Conservation (phyloP, 2,113 vertebrate genomes). For the Rhipidura dahli region DNA sequence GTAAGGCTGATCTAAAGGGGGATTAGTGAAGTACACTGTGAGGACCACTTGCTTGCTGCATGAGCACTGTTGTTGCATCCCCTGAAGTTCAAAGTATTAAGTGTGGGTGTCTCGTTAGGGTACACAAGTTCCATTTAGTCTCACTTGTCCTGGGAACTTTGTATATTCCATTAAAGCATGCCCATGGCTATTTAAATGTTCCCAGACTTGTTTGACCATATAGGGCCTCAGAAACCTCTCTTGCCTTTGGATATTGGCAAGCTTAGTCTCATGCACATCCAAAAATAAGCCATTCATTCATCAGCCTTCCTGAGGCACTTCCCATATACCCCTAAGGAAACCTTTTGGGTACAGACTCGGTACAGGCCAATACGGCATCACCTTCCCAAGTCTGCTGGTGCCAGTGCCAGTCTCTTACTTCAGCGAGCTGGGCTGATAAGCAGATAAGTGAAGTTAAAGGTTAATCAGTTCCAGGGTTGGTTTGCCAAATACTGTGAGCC, state of each 20-base stretch:
- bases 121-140: background rate
- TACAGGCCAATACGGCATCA: fast-evolving
- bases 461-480: background rate
- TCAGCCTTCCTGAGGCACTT: background rate
- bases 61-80: background rate
- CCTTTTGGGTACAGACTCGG: fast-evolving
- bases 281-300: background rate
- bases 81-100: background rate
- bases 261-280: background rate
- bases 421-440: background rate
- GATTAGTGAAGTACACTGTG: background rate
- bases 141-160: background rate
- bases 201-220: background rate
- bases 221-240: background rate
- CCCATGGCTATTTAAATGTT: background rate
- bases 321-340: background rate
- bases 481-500: background rate
- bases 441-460: slow-evolving; percentile 12
- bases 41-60: background rate
- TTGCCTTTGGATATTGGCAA: background rate
- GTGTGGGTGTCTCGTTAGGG: background rate
- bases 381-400: background rate
- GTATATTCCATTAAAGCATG: background rate
- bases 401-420: background rate
- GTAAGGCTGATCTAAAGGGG: background rate